These are phyloP conservation scores for Nematopogon swammerdamellus DNA, from an alignment of 2,888 invertebrate species.

Conservation along the genomic window DNA sequence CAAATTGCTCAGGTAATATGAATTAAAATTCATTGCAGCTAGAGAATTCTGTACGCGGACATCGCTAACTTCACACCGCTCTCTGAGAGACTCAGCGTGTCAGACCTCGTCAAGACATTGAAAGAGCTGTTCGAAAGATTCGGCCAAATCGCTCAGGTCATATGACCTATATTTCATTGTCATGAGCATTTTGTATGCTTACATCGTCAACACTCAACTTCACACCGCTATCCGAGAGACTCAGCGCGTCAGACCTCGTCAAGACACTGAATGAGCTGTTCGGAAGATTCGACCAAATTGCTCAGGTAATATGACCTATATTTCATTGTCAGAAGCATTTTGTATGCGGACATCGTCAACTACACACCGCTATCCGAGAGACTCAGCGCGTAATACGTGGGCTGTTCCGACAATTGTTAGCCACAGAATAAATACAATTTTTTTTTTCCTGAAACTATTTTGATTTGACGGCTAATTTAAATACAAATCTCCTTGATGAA, in stretches of 20 bases:
- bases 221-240: slow-evolving; percentile 90
- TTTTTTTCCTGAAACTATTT: no score
- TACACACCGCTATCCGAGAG: slow-evolving; percentile 95
- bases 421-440: no score
- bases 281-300: slow-evolving; percentile 95
- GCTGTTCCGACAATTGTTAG: no score
- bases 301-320: no score
- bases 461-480: no score
- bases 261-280: slow-evolving; percentile 95
- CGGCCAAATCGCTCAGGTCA: slow-evolving; percentile 97
- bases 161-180: no score
- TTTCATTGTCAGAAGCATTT: slow-evolving; percentile 93
- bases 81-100: slow-evolving; percentile 88
- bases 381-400: slow-evolving; percentile 84
- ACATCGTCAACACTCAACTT: slow-evolving; percentile 99
- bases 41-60: slow-evolving; percentile 95
- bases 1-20: slow-evolving; percentile 98
- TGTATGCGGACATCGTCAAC: slow-evolving; percentile 98
- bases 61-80: slow-evolving; percentile 98
- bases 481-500: no score
- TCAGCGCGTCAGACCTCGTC: slow-evolving; percentile 91
- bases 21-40: slow-evolving; percentile 97
- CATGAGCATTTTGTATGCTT: slow-evolving; percentile 95
- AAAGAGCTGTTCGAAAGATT: slow-evolving; percentile 97
- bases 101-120: slow-evolving; percentile 91